Base-by-base conservation (phyloP, 2,797 vertebrate genomes). In the Scolopax rusticola region DNA sequence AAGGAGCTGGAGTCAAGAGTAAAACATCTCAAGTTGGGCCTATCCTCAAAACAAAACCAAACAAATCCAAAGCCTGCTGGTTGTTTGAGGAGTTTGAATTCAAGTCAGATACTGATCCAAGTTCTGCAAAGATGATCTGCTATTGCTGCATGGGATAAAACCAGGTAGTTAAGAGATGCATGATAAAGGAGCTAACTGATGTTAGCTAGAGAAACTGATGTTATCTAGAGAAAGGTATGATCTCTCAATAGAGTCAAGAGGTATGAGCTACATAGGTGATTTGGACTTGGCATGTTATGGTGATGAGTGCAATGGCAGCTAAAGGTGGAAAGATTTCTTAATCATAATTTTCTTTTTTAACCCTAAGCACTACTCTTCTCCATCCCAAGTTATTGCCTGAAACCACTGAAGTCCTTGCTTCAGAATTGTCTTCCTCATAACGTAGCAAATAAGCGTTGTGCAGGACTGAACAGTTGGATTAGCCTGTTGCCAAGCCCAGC, bases 11-110 rank as follows among this genome's bases (percentile, higher is more conserved):
- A 54, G 27, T 73, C 30, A 32, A 60, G 36, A 61, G 21, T 41
- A 40, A 15, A 77, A 50, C 5, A 67, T 28, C 13, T 1, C 0
- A 18, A 43, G 0, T n/a, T 50, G 2, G 15, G 3, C 19, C 32
- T 79, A 13, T 57, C 43, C 74, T 73, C 15, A 15, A 56, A 70
- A 70, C 12, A 63, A 87, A 84, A 28, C 33, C 12, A 30, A 87
- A 70, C 10, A 69, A 88, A 74, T 65, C 21, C 47, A 73, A 67
- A 70, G 21, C 16, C 36, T 60, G 7, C 15, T 81, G 28, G 47
- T 75, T 16, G 11, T 74, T 43, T 11, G 7, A 68, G 51, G 74
- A 81, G 12, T 54, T 84, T 21, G 33, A 6, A 30, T 63, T 79
- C n/a, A 57, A 76, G 50, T 60, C 9, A 80, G 53, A 79, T 6